Percentiles rank a stretch among this genome's conserved stretches.
phyloP scores from a whole-genome alignment of 2,888 invertebrate genomes.

The Macaria notata region DNA sequence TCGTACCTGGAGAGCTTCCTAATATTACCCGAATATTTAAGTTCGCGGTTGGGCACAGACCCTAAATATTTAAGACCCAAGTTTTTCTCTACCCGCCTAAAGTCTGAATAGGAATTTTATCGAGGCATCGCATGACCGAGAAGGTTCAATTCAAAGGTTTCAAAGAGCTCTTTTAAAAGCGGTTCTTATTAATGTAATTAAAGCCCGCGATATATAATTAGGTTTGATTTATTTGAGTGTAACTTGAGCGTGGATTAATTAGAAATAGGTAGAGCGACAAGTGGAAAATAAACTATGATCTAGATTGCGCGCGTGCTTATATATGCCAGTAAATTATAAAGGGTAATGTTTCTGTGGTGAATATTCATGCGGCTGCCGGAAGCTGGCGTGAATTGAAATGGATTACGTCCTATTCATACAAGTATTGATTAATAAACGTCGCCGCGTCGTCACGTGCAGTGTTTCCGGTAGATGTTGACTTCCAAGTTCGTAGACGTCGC shows the following conservation, averaged over 20 bases:
- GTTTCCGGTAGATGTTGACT: conserved; percentile 1
- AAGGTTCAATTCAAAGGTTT: conserved; percentile 10
- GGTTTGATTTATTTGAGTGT: conserved; percentile 16
- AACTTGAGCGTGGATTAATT: conserved; percentile 10
- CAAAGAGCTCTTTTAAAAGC: conserved; percentile 13
- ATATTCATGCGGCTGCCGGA: conserved; percentile 18
- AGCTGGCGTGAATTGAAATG: conserved; percentile 19
- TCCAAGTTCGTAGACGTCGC: conserved; percentile 9
- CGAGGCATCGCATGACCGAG: conserved; percentile 16
- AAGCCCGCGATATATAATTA: conserved; percentile 8
- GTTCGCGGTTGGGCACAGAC: conserved; percentile 11
- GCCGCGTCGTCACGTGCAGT: conserved; percentile 2
- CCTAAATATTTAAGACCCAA: conserved; percentile 17
- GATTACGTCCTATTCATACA: conserved; percentile 20
- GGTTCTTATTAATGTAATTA: conserved; percentile 17
- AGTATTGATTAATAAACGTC: conserved; percentile 16
- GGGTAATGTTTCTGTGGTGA: conserved; percentile 17
- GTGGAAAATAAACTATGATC: conserved; percentile 9
- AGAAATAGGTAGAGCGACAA: background rate
- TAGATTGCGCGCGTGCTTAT: conserved; percentile 6
- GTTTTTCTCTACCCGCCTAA: conserved; percentile 8
- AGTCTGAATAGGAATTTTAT: conserved; percentile 10
- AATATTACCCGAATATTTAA: conserved; percentile 17
- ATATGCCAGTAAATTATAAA: conserved; percentile 12
- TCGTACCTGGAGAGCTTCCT: conserved; percentile 5